These are phyloP conservation scores for Bombus difficillimus DNA, from an alignment of 1,140 invertebrate genomes.

Conservation along the genomic window DNA sequence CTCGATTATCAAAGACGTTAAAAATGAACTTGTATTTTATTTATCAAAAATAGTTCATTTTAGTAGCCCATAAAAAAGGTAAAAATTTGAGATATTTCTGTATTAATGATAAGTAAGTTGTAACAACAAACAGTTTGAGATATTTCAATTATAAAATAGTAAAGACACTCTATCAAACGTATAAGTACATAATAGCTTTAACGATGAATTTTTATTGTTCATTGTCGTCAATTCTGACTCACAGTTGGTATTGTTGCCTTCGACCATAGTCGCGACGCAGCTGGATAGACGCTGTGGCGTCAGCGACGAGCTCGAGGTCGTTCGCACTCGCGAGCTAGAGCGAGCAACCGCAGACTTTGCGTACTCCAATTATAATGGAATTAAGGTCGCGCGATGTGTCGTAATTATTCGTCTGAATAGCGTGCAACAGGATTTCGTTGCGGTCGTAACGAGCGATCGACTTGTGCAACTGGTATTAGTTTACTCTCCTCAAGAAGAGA, in stretches of 20 bases:
- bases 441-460: constrained; percentile 42
- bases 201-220: neutral
- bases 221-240: too few relatives aligned
- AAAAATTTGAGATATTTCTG: too few relatives aligned
- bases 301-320: constrained; percentile 16
- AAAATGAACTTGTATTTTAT: too few relatives aligned
- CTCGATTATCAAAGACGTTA: too few relatives aligned
- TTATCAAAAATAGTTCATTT: too few relatives aligned
- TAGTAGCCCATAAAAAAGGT: too few relatives aligned
- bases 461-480: constrained; percentile 42
- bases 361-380: constrained; percentile 49
- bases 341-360: constrained; percentile 23
- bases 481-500: constrained; percentile 6
- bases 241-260: neutral
- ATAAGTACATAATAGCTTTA: neutral
- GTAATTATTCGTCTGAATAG: constrained; percentile 51
- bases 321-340: neutral
- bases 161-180: neutral
- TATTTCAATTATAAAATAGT: too few relatives aligned
- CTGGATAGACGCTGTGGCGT: neutral
- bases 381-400: constrained; percentile 47
- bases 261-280: neutral
- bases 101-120: too few relatives aligned
- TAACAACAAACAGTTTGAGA: too few relatives aligned
- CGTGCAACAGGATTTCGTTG: constrained; percentile 49